Base-by-base conservation (phyloP, 2,797 vertebrate genomes). In the Smutsia temminckii region DNA sequence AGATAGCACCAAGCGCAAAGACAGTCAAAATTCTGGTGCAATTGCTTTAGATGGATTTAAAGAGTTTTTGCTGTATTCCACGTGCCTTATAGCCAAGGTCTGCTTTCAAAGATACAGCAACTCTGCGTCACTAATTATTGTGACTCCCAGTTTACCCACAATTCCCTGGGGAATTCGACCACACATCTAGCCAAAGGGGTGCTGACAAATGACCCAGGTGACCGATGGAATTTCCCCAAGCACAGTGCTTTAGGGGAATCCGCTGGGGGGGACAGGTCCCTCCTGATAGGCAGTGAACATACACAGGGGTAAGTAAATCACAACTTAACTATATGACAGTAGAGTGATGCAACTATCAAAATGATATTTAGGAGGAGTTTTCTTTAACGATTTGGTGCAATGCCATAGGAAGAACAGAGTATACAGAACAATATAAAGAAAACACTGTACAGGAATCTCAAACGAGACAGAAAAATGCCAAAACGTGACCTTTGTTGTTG, bases 41-140 rank as follows among this genome's bases (percentile, higher is more conserved):
- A 64, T 5, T 27, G 23, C 68, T 8, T 71, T 42, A 59, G 21
- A 49, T 0, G 6, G 55, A 57, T 53, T 63, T 61, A 69, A 32
- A 29, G 9, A n/a, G 8, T 29, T 57, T 46, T 29, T 37, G 25
- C 53, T 29, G 2, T 7, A 6, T 42, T 6, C 69, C 0, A 0
- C 27, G 27, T 18, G 37, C 20, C 46, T 16, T 20, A 37, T 5
- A 55, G 14, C 89, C 51, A 25, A 3, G 57, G 42, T 55, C 74
- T 78, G 20, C 37, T 57, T 72, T 40, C 92, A 87, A n/a, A 12
- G 9, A n/a, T 0, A 27, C 8, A 20, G 37, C n/a, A 23, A 32
- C 75, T 68, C n/a, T 29, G 10, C 42, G 1, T 37, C 27, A 2
- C 17, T 46, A n/a, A 34, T 40, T 40, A 40, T 25, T 51, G 8